Conservation (phyloP, 35 echinoderm and acorn worm species). For the Nesometra sesokonis region DNA sequence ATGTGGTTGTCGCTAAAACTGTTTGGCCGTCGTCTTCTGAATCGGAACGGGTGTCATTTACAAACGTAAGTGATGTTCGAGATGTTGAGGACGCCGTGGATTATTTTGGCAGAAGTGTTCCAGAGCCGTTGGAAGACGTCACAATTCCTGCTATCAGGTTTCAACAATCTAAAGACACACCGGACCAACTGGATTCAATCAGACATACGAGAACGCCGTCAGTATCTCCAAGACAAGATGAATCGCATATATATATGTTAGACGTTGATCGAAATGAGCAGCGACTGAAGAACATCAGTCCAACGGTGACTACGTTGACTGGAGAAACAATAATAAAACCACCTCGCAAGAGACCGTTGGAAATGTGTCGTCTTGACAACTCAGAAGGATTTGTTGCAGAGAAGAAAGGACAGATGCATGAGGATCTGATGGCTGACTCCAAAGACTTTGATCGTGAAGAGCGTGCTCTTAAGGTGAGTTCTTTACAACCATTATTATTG, state of each 20-base stretch:
- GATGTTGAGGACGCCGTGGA: neutral
- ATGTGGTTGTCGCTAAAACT: neutral
- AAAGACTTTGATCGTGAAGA: constrained; percentile 35
- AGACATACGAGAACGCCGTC: neutral
- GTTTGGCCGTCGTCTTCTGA: neutral
- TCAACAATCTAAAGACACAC: neutral
- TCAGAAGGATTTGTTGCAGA: constrained; percentile 28
- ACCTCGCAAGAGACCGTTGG: constrained; percentile 3
- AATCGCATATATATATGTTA: neutral
- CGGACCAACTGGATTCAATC: neutral
- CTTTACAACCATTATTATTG: too few species aligned
- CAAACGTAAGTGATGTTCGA: neutral
- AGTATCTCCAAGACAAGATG: neutral
- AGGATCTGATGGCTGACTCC: constrained; percentile 33
- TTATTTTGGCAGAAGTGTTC: neutral
- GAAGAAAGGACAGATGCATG: neutral
- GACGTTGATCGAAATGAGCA: neutral
- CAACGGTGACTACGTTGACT: neutral
- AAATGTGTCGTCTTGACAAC: constrained; percentile 25
- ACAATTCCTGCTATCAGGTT: neutral
- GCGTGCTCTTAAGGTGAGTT: constrained; percentile 47
- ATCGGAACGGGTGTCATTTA: neutral
- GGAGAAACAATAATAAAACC: constrained; percentile 1
- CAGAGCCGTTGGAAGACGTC: neutral
- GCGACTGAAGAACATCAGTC: neutral